A percentile compares a stretch with the other conserved stretches of the same genome.
Evolutionary conservation across 2,113 vertebrate species (phyloP).

Genomic region (Sceloporus undulatus): DNA sequence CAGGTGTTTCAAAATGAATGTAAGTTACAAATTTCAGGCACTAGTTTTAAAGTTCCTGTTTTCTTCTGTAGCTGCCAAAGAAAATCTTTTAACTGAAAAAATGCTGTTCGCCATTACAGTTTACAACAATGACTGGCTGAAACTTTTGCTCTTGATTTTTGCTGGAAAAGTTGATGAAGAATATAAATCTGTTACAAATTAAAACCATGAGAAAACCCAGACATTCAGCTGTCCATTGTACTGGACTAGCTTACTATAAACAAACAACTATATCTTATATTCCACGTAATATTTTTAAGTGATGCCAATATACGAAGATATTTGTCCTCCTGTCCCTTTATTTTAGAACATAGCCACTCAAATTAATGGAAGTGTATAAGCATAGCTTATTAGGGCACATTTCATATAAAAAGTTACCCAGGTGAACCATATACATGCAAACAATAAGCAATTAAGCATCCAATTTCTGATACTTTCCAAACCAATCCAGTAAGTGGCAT

Average conservation of each 20-base stretch:
- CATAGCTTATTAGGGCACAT: neutral
- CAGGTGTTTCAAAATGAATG: constrained; percentile 26
- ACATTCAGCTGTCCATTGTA: constrained; percentile 71
- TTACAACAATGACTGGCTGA: constrained; percentile 58
- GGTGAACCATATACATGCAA: neutral
- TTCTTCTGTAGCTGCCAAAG: constrained; percentile 49
- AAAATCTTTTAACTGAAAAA: constrained; percentile 45
- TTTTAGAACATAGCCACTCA: constrained; percentile 42
- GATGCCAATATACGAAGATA: neutral
- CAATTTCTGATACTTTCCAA: neutral
- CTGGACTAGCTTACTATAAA: constrained; percentile 67
- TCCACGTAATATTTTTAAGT: constrained; percentile 56
- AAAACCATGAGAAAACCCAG: constrained; percentile 75
- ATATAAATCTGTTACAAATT: constrained; percentile 76
- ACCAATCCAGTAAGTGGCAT: too few relatives aligned
- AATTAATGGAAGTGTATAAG: neutral
- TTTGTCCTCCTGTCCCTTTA: constrained; percentile 23
- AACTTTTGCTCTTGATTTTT: constrained; percentile 68
- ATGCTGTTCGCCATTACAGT: constrained; percentile 60
- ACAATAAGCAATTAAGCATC: neutral
- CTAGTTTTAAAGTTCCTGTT: constrained; percentile 30
- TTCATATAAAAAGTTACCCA: neutral
- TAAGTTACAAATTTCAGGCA: constrained; percentile 36
- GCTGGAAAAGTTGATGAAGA: constrained; percentile 75
- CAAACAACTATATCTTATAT: constrained; percentile 68